These are phyloP conservation scores for Aphelenchoides besseyi DNA, from an alignment of 1,140 invertebrate genomes.

Conservation along the genomic window DNA sequence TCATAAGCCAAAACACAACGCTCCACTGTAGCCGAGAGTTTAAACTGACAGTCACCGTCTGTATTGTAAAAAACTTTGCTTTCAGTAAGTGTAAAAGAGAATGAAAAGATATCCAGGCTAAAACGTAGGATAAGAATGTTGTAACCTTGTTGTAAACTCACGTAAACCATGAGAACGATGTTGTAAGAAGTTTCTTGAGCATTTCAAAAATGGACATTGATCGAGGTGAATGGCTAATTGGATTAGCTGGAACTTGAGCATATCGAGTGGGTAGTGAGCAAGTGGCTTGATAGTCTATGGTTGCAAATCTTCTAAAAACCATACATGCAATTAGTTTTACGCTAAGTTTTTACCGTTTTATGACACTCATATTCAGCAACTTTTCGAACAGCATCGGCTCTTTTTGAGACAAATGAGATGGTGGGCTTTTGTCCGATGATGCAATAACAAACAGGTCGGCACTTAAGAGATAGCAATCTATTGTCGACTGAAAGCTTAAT, in stretches of 20 bases:
- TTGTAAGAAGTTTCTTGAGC: background rate
- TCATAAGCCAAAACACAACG: conserved; percentile 10
- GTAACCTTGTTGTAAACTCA: background rate
- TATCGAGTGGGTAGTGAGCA: background rate
- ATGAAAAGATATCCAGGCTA: background rate
- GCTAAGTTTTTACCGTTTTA: too few species aligned
- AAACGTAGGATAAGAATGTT: background rate
- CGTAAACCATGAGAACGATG: conserved; percentile 6
- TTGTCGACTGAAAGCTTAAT: background rate
- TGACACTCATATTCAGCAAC: background rate
- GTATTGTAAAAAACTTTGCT: background rate
- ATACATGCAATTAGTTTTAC: too few species aligned
- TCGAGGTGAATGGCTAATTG: background rate
- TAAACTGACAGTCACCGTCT: conserved; percentile 14
- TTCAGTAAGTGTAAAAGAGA: background rate
- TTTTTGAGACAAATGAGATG: conserved; percentile 21
- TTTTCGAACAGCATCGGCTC: conserved; percentile 22
- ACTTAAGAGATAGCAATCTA: background rate
- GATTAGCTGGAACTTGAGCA: background rate
- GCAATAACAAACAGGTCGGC: background rate
- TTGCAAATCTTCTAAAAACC: conserved; percentile 13
- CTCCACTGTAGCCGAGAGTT: background rate
- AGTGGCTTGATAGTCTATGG: conserved; percentile 15
- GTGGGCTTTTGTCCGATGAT: background rate
- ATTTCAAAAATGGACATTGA: background rate